These are phyloP conservation scores for Apoda limacodes DNA, from an alignment of 2,888 invertebrate species.

Conservation along the genomic window DNA sequence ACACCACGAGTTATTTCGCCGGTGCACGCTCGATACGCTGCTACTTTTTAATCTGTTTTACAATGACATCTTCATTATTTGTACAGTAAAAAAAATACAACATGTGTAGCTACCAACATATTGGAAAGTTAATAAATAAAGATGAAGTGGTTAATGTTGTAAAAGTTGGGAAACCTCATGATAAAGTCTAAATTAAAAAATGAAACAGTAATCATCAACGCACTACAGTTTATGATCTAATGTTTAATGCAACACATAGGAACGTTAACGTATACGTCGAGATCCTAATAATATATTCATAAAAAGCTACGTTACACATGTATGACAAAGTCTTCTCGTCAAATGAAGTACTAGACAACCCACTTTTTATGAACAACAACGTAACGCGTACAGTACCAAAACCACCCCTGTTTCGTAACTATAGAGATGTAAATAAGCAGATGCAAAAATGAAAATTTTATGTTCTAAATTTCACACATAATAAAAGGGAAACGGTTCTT, in stretches of 20 bases:
- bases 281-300: constrained; percentile 60
- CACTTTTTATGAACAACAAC: constrained; percentile 39
- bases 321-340: constrained; percentile 44
- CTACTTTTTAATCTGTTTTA: constrained; percentile 59
- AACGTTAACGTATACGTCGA: too few relatives aligned
- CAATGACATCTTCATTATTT: constrained; percentile 64
- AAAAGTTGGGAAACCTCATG: constrained; percentile 21
- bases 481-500: constrained; percentile 67
- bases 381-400: constrained; percentile 31
- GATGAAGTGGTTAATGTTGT: constrained; percentile 13
- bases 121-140: constrained; percentile 9
- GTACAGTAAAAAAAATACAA: constrained; percentile 34
- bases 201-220: constrained; percentile 43
- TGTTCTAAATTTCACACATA: constrained; percentile 66
- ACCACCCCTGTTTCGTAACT: constrained; percentile 29
- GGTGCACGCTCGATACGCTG: constrained; percentile 58
- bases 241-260: too few relatives aligned
- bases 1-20: constrained; percentile 61
- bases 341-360: constrained; percentile 42
- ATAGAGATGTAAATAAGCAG: constrained; percentile 5
- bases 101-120: constrained; percentile 15
- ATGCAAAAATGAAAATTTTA: constrained; percentile 29
- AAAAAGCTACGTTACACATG: constrained; percentile 49
- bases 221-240: too few relatives aligned
- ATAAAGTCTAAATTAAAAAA: constrained; percentile 28